phyloP scores from a whole-genome alignment of 2,113 vertebrate species.

The Salminus brasiliensis region DNA sequence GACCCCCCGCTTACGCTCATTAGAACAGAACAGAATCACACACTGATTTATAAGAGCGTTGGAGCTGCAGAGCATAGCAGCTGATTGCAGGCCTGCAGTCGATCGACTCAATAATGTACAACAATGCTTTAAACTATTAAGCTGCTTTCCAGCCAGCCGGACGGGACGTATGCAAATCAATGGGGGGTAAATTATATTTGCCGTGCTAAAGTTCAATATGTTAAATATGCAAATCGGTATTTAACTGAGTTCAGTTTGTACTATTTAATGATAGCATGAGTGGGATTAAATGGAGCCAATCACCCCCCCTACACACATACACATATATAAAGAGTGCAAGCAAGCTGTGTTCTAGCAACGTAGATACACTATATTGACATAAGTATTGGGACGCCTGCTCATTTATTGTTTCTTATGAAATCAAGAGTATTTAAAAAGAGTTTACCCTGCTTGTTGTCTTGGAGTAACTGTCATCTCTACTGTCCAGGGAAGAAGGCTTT shows the following conservation, averaged over 20 bases:
- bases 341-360: no score
- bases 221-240: slow-evolving; percentile 12
- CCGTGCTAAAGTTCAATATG: slow-evolving; percentile 5
- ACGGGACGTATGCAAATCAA: background rate
- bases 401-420: no score
- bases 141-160: background rate
- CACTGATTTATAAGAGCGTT: slow-evolving; percentile 55
- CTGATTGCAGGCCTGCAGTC: slow-evolving; percentile 51
- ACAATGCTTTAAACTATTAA: slow-evolving; percentile 7
- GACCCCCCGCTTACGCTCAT: slow-evolving; percentile 17
- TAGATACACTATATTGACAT: no score
- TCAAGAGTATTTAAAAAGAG: no score
- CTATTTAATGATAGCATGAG: background rate
- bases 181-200: background rate
- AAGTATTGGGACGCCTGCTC: no score
- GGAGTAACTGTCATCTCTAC: no score
- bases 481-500: no score
- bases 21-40: background rate
- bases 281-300: background rate
- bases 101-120: slow-evolving; percentile 48
- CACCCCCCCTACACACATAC: no score
- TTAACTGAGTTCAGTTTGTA: background rate
- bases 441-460: no score
- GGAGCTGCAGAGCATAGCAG: background rate
- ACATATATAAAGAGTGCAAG: no score